Percentiles rank a stretch among this genome's conserved stretches.
Conservation (phyloP, 2,113 vertebrate genomes). For the Microtus oregoni region DNA sequence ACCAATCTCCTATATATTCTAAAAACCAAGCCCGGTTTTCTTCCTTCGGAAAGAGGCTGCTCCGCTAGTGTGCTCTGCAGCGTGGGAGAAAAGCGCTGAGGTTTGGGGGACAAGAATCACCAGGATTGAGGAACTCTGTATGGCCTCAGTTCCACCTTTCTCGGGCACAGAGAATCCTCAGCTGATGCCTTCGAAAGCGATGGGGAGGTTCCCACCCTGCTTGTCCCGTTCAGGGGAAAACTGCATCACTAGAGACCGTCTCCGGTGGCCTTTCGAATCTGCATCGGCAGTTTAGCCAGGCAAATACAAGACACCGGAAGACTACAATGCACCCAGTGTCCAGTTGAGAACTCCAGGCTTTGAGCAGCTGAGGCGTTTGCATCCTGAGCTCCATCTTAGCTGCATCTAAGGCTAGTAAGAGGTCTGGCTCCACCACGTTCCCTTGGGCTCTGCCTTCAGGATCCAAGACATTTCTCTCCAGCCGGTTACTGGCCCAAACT, state of each 20-base stretch:
- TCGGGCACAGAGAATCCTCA: not conserved
- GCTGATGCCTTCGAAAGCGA: not conserved
- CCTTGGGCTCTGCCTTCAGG: not conserved
- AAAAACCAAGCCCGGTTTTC: not conserved
- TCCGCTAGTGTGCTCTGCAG: accelerated
- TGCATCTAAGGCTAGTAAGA: not conserved
- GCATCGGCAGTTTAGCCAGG: not conserved
- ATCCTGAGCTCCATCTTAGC: not conserved
- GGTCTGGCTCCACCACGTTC: too few relatives aligned
- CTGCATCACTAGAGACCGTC: accelerated
- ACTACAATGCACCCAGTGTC: not conserved
- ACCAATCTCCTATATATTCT: not conserved
- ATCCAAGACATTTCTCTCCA: accelerated
- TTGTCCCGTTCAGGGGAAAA: not conserved
- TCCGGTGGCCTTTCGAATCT: not conserved
- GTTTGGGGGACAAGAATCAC: not conserved
- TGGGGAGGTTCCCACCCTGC: not conserved
- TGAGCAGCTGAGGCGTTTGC: not conserved
- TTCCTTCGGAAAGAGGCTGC: not conserved
- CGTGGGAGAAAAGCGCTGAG: not conserved
- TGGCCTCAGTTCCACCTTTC: not conserved
- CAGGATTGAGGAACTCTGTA: accelerated
- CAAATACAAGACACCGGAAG: not conserved
- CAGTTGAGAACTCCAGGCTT: not conserved
- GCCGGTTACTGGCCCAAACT: not conserved